phyloP scores from a whole-genome alignment of 1,140 invertebrate species.

The Steinernema feltiae region DNA sequence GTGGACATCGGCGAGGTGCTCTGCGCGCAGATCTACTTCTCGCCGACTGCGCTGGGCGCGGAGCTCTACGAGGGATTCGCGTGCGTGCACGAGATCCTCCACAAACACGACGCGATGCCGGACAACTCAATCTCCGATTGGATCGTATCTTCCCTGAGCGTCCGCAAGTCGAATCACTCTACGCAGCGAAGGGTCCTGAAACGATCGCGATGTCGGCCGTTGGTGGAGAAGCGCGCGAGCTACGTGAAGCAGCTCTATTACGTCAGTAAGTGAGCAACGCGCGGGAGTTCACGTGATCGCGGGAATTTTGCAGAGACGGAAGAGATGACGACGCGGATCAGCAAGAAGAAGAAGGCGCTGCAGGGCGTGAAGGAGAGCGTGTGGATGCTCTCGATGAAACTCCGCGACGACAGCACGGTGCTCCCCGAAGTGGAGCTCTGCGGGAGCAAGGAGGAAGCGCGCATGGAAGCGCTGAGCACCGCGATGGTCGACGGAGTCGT shows the following conservation, averaged over 20 bases:
- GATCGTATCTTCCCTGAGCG: background rate
- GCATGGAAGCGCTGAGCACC: background rate
- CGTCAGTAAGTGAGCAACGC: background rate
- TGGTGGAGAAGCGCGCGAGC: background rate
- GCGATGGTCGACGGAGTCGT: background rate
- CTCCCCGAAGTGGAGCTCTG: background rate
- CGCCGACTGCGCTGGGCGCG: background rate
- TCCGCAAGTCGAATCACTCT: background rate
- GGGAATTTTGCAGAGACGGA: background rate
- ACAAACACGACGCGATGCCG: conserved; percentile 7
- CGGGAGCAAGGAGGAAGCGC: background rate
- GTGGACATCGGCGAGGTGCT: background rate
- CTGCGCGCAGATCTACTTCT: conserved; percentile 10
- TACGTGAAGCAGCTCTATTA: conserved; percentile 11
- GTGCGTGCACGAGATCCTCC: background rate
- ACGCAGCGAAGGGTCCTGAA: background rate
- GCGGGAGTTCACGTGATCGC: background rate
- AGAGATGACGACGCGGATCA: background rate
- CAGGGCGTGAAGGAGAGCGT: background rate
- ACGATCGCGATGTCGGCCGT: background rate
- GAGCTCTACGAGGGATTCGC: conserved; percentile 10
- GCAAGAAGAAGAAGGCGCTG: background rate
- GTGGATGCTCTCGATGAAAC: background rate
- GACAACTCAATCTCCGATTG: background rate
- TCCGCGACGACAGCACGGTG: background rate